These are phyloP conservation scores for Halcyon chelicuti DNA, from an alignment of 2,797 vertebrate species.

Conservation along the genomic window DNA sequence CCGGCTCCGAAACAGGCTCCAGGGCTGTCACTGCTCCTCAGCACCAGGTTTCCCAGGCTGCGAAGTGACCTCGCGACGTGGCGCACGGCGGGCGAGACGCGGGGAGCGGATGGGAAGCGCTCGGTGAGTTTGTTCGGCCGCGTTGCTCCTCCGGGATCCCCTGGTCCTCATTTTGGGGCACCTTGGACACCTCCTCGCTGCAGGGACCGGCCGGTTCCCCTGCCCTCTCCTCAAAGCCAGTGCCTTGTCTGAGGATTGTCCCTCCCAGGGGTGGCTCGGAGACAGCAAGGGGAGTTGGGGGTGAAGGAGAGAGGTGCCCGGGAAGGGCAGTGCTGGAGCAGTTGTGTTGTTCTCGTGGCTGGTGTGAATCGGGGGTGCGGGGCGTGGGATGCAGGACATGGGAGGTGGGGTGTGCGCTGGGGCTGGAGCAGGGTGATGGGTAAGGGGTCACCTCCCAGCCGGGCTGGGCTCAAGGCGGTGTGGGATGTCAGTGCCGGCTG, in stretches of 20 bases:
- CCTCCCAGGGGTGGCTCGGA: not conserved
- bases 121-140: fast-evolving
- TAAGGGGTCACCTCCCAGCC: not conserved
- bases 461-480: not conserved
- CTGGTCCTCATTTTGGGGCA: not conserved
- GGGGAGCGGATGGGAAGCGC: not conserved
- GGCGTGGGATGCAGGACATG: not conserved
- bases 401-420: not conserved
- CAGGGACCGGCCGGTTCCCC: not conserved
- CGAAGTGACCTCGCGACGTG: too few species aligned
- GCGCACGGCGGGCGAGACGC: too few species aligned
- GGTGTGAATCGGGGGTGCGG: not conserved
- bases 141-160: not conserved
- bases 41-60: not conserved
- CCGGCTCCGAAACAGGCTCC: not conserved
- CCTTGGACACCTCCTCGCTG: not conserved
- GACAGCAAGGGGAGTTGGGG: fast-evolving
- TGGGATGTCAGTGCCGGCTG: fast-evolving
- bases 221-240: too few species aligned
- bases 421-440: not conserved
- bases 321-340: not conserved
- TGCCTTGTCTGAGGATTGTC: not conserved
- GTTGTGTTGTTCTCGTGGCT: not conserved
- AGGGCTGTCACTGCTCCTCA: not conserved
- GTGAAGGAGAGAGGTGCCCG: not conserved